A percentile compares a stretch with the other conserved stretches of the same genome.
These are phyloP conservation scores for Tiliacea aurago DNA, from an alignment of 2,888 invertebrate genomes.

Conservation along the genomic window DNA sequence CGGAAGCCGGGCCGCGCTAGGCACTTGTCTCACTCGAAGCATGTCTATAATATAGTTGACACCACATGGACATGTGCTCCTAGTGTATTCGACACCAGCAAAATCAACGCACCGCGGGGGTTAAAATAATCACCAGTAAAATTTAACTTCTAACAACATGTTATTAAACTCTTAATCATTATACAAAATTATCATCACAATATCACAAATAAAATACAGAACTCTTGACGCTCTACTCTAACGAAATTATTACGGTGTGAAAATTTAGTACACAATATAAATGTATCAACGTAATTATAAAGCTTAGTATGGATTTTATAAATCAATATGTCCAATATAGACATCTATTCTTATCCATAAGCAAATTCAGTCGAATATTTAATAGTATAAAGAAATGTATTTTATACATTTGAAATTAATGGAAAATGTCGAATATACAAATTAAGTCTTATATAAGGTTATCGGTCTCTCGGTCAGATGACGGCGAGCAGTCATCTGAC, in stretches of 20 bases:
- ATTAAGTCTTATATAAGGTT: slow-evolving; percentile 73
- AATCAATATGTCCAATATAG: slow-evolving; percentile 63
- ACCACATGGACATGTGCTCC: slow-evolving; percentile 43
- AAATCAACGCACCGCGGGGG: slow-evolving; percentile 76
- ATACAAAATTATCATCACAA: slow-evolving; percentile 88
- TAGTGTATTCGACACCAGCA: slow-evolving; percentile 57
- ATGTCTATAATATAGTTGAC: slow-evolving; percentile 25
- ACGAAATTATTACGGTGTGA: slow-evolving; percentile 61
- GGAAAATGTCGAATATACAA: slow-evolving; percentile 77
- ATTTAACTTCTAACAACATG: slow-evolving; percentile 86
- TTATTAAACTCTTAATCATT: slow-evolving; percentile 87
- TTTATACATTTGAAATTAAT: slow-evolving; percentile 75
- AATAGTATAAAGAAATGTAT: slow-evolving; percentile 73
- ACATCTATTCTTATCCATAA: slow-evolving; percentile 68
- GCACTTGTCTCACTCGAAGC: slow-evolving; percentile 38
- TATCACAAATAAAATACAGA: slow-evolving; percentile 89
- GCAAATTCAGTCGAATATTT: slow-evolving; percentile 73
- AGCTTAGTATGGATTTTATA: slow-evolving; percentile 66
- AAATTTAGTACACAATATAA: slow-evolving; percentile 66
- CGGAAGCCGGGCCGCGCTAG: slow-evolving; percentile 34
- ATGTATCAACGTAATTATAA: slow-evolving; percentile 70
- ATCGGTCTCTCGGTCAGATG: slow-evolving; percentile 58
- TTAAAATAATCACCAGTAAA: slow-evolving; percentile 83
- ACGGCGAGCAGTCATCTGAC: slow-evolving; percentile 45
- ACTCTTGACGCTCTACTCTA: slow-evolving; percentile 69